phyloP scores from a whole-genome alignment of 2,797 vertebrate species.

The Sparus aurata region DNA sequence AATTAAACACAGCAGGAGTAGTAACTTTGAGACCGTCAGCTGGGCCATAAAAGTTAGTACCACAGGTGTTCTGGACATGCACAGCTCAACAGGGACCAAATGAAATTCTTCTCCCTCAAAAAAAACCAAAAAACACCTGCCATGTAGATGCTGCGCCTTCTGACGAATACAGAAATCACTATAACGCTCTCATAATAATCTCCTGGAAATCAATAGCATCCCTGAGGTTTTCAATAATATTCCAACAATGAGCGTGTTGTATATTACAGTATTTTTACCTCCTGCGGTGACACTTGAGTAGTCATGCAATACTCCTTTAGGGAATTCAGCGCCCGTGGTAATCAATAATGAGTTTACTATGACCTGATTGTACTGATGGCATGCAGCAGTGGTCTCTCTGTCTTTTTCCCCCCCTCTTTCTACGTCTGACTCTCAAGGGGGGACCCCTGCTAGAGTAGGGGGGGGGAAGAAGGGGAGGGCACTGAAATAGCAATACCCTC shows the following conservation, averaged over 20 bases:
- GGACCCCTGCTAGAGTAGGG: slow-evolving; percentile 19
- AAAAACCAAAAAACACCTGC: slow-evolving; percentile 1
- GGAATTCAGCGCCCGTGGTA: slow-evolving; percentile 47
- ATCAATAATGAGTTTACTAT: slow-evolving; percentile 73
- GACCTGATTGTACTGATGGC: slow-evolving; percentile 44
- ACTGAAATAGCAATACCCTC: slow-evolving; percentile 49
- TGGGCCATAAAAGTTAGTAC: slow-evolving; percentile 28
- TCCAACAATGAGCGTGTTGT: slow-evolving; percentile 37
- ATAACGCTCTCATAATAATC: slow-evolving; percentile 40
- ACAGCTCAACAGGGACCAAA: slow-evolving; percentile 28
- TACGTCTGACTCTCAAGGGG: slow-evolving; percentile 21
- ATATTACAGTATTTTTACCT: slow-evolving; percentile 73
- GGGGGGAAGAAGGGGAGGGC: neutral
- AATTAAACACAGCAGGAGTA: slow-evolving; percentile 1
- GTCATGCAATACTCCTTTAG: slow-evolving; percentile 62
- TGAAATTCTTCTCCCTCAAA: slow-evolving; percentile 24
- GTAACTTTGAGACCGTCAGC: slow-evolving; percentile 18
- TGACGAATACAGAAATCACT: slow-evolving; percentile 41
- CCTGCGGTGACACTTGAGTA: slow-evolving; percentile 54
- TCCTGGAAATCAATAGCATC: slow-evolving; percentile 45
- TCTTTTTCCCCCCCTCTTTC: slow-evolving; percentile 9
- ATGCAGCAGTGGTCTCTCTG: slow-evolving; percentile 30
- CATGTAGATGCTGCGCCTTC: slow-evolving; percentile 11
- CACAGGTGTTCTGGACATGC: slow-evolving; percentile 21
- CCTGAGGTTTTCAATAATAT: slow-evolving; percentile 48